Evolutionary conservation across 2,888 invertebrate genomes (phyloP), one percentile per base, ranked within the genome.

Genomic region (Chrysina gloriosa): DNA sequence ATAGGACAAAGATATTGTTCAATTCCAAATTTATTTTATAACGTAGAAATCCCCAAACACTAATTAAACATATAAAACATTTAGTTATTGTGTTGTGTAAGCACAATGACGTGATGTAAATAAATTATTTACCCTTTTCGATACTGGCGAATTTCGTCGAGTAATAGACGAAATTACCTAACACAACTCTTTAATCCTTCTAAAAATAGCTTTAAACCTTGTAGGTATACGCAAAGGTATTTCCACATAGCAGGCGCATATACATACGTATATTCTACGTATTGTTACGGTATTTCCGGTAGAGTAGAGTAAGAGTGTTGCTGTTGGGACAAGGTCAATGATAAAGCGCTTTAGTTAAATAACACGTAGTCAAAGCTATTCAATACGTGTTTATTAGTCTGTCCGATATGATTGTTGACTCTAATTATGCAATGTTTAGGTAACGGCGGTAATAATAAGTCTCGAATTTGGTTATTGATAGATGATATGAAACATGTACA

Each of bases 271-370:
- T 9, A 9, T 31, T 31, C n/a, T 31, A n/a, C 31, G 31, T 31
- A 9, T 31, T n/a, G 31, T 29, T 52, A 52, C 14, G 39, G 58
- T 39, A 58, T 58, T 58, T 58, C 58, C 58, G 58, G 58, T 25
- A 39, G 39, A 58, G 14, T 23, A 39, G 27, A 29, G 29, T 31
- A 39, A 23, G 36, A 14, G 25, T 39, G 25, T 39, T 36, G 19
- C 7, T 39, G 19, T 7, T 52, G 19, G 25, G 16, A 58, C 25
- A 58, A 58, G 58, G 39, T 39, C 58, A 58, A 14, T 58, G 25
- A 25, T 25, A 23, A 58, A 58, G 58, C 23, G 25, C 39, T 36
- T 19, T 14, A 29, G 29, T 27, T 27, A 23, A 27, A 58, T 39
- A 39, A 23, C 39, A 25, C 25, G 11, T 19, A 34, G 21, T 56